These are phyloP conservation scores for Drosophila parvula DNA, from an alignment of 1,140 invertebrate genomes.

Conservation along the genomic window DNA sequence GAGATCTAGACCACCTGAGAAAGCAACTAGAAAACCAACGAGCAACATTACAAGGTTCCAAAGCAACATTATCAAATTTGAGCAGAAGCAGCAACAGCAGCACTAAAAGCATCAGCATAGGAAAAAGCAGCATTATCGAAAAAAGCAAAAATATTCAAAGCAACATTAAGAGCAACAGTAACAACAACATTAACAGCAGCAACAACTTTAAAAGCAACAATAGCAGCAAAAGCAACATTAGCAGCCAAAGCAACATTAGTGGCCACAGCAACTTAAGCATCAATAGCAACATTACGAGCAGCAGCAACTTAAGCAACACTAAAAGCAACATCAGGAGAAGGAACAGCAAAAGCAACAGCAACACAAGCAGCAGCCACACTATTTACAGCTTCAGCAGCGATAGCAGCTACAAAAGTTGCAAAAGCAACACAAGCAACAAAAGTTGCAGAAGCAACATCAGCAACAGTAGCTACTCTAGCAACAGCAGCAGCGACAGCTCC, in stretches of 20 bases:
- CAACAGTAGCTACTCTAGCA: conserved; percentile 31
- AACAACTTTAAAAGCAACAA: background rate
- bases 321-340: background rate
- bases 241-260: background rate
- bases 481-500: conserved; percentile 20
- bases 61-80: conserved; percentile 19
- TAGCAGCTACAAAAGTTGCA: conserved; percentile 14
- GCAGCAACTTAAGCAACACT: background rate
- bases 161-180: conserved; percentile 5
- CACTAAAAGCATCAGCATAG: background rate
- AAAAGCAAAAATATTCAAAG: background rate
- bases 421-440: conserved; percentile 5
- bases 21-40: conserved; percentile 71
- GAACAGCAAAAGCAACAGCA: background rate
- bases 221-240: background rate
- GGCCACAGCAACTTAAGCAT: background rate
- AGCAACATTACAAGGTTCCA: conserved; percentile 39
- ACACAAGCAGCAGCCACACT: background rate
- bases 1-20: conserved; percentile 77
- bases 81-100: conserved; percentile 32
- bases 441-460: conserved; percentile 24
- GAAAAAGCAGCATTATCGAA: background rate
- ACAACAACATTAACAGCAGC: background rate
- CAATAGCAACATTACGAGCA: background rate
- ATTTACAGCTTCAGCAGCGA: conserved; percentile 6